Percentiles rank a stretch among this genome's conserved stretches.
These are phyloP conservation scores for Drosophila ohnishii DNA, from an alignment of 1,140 invertebrate species.

Conservation along the genomic window DNA sequence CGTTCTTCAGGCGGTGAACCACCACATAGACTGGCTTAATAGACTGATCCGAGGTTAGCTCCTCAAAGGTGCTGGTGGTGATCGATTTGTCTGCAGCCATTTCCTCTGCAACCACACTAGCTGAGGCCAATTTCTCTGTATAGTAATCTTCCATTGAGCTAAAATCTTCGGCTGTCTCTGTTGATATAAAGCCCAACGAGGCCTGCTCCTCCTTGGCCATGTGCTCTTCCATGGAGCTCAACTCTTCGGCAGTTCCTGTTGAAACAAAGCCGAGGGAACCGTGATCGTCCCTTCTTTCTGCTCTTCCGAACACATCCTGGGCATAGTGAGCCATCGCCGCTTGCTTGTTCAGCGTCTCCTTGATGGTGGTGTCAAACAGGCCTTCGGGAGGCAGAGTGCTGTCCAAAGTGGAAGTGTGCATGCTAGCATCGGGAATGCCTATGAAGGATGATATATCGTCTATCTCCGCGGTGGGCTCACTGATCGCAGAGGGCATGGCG, in stretches of 20 bases:
- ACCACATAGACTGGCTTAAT: slow-evolving; percentile 70
- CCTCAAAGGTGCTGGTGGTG: slow-evolving; percentile 59
- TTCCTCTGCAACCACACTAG: slow-evolving; percentile 63
- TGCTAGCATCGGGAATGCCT: slow-evolving; percentile 60
- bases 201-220: slow-evolving; percentile 72
- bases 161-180: slow-evolving; percentile 77
- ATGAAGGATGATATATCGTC: slow-evolving; percentile 71
- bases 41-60: slow-evolving; percentile 68
- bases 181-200: slow-evolving; percentile 75
- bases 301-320: slow-evolving; percentile 54
- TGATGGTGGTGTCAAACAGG: slow-evolving; percentile 68
- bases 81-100: slow-evolving; percentile 56
- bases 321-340: slow-evolving; percentile 74
- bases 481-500: slow-evolving; percentile 59
- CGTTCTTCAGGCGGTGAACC: slow-evolving; percentile 84
- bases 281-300: slow-evolving; percentile 65
- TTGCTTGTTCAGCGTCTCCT: slow-evolving; percentile 68
- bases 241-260: slow-evolving; percentile 74
- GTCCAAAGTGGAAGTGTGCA: slow-evolving; percentile 58
- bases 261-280: slow-evolving; percentile 75
- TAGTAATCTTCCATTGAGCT: slow-evolving; percentile 81
- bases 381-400: slow-evolving; percentile 60
- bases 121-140: slow-evolving; percentile 67
- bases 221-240: slow-evolving; percentile 75
- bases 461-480: slow-evolving; percentile 20